phyloP scores from a whole-genome alignment of 2,888 invertebrate species.

The Brenthis ino region DNA sequence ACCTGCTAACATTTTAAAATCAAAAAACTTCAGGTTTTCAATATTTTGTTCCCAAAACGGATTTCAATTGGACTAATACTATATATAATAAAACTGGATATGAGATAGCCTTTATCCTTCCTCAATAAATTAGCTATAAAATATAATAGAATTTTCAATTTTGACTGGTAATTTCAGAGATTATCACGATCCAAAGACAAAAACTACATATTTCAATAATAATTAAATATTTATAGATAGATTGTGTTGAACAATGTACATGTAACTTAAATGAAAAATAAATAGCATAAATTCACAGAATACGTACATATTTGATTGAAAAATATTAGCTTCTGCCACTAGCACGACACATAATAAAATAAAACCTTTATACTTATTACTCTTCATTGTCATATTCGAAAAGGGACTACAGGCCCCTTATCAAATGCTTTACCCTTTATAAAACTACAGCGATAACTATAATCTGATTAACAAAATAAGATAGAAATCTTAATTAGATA shows the following conservation, averaged over 20 bases:
- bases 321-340: conserved; percentile 56
- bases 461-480: conserved; percentile 30
- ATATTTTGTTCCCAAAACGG: too few species aligned
- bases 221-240: neutral
- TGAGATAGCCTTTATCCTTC: too few species aligned
- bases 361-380: conserved; percentile 55
- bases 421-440: conserved; percentile 47
- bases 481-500: conserved; percentile 32
- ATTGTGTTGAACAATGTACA: neutral
- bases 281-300: neutral
- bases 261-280: neutral
- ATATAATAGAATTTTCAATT: too few species aligned
- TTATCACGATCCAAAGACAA: too few species aligned
- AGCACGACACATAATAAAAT: conserved; percentile 54
- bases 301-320: conserved; percentile 40
- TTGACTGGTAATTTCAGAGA: too few species aligned
- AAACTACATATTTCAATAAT: neutral
- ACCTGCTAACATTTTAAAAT: too few species aligned
- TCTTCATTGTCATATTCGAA: conserved; percentile 49
- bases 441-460: conserved; percentile 50
- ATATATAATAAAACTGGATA: too few species aligned
- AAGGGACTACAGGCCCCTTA: conserved; percentile 32
- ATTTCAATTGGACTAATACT: too few species aligned
- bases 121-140: too few species aligned
- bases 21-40: too few species aligned